Percentiles rank a stretch among this genome's conserved stretches.
Evolutionary conservation across 2,888 invertebrate genomes (phyloP).

Genomic region (Arrhopalites spinosus): DNA sequence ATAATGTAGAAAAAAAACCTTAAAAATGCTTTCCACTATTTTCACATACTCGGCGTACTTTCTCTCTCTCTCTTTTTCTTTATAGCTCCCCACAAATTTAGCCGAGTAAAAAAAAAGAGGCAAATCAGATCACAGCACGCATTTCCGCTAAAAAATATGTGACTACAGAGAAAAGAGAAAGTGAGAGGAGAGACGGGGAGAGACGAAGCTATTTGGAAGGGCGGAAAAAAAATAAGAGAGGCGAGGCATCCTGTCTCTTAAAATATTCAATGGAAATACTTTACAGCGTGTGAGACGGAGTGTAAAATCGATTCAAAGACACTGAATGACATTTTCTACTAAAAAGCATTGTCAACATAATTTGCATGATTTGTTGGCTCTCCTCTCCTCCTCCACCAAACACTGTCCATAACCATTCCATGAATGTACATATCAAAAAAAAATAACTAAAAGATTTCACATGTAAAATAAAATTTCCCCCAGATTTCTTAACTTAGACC

Average conservation of each 20-base stretch:
- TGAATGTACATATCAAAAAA: not conserved
- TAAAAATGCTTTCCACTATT: no score
- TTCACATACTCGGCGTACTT: no score
- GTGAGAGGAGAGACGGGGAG: not conserved
- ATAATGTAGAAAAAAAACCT: no score
- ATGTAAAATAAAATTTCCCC: not conserved
- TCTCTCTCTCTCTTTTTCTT: no score
- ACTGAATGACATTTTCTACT: conserved; percentile 29
- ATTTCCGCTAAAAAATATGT: not conserved
- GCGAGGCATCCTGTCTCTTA: no score
- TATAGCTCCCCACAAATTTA: no score
- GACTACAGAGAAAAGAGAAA: not conserved
- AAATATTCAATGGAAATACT: not conserved
- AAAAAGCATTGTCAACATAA: conserved; percentile 35
- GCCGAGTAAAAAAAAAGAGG: no score
- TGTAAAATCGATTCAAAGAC: conserved; percentile 28
- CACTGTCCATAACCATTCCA: not conserved
- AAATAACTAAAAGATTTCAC: not conserved
- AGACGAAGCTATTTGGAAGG: not conserved
- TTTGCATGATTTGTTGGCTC: conserved; percentile 34
- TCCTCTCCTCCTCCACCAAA: not conserved
- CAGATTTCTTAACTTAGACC: not conserved
- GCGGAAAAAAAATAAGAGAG: no score
- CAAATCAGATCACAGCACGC: not conserved
- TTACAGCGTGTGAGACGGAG: conserved; percentile 25